Evolutionary conservation across 2,888 invertebrate species (phyloP), one percentile per base, ranked within the genome.

Genomic region (Tachina fera): DNA sequence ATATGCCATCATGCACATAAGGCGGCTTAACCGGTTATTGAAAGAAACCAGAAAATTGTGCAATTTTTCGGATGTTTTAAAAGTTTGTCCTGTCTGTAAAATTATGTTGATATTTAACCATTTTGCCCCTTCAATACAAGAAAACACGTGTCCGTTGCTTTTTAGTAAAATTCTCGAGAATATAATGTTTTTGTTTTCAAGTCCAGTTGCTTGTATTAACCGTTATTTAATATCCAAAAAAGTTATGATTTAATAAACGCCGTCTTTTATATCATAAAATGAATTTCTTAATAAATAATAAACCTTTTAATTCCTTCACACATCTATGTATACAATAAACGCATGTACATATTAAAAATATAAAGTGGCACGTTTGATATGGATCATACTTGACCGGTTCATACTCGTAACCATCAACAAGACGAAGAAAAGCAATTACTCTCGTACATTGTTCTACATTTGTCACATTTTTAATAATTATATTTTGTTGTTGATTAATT

Each of bases 371-470:
- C n/a, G 9, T 45, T 1, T 45, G 79, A 71, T 71, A 63, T 71
- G n/a, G 71, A 81, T 81, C 74, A 68, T 16, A 43, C 43, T 60
- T 74, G 60, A 60, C 74, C 58, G 51, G 63, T 16, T 22, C 56
- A 71, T 65, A 31, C 22, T 22, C 22, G 22, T 22, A 56, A 58
- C 6, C 58, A 67, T 49, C 72, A 58, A 58, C 22, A 39, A 53
- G 22, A 60, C 31, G 31, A 31, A 31, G 31, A 31, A 31, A 31
- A 67, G 58, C 71, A 60, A 74, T 70, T 65, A 71, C 43, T 58
- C n/a, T 77, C 80, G 80, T 83, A 76, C 80, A 83, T 74, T 83
- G 86, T 86, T 83, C 86, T 65, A 86, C 80, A 83, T 86, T 83
- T 86, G 81, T 86, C 83, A 77, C 76, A 74, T 68, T 77, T 76